These are phyloP conservation scores for Coleophora flavipennella DNA, from an alignment of 2,888 invertebrate genomes.

Conservation along the genomic window DNA sequence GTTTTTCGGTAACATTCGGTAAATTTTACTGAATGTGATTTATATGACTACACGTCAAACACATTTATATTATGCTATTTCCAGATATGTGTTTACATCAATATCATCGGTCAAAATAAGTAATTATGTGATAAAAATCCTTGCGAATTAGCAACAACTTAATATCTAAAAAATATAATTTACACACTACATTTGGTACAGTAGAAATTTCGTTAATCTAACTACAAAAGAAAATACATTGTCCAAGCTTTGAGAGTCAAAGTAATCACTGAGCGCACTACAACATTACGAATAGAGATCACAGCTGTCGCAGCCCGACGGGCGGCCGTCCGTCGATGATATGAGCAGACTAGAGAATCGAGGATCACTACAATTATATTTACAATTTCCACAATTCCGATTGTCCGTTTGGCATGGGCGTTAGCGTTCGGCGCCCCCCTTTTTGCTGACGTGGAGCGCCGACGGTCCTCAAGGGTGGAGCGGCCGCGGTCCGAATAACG, in stretches of 20 bases:
- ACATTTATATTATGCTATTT: too few species aligned
- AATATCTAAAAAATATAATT: constrained; percentile 48
- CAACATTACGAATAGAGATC: constrained; percentile 67
- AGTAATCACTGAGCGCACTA: constrained; percentile 51
- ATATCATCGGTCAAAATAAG: too few species aligned
- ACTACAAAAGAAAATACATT: constrained; percentile 56
- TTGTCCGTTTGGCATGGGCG: constrained; percentile 62
- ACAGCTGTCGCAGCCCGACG: constrained; percentile 61
- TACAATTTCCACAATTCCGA: constrained; percentile 57
- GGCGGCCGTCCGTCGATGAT: constrained; percentile 58
- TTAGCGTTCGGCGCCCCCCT: constrained; percentile 69
- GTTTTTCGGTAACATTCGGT: too few species aligned
- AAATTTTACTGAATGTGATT: too few species aligned
- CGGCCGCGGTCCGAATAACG: constrained; percentile 85
- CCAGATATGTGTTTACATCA: too few species aligned
- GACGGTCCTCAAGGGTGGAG: constrained; percentile 81
- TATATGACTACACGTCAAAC: too few species aligned
- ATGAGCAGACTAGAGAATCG: constrained; percentile 61
- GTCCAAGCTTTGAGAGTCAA: constrained; percentile 34
- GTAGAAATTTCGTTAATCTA: constrained; percentile 65
- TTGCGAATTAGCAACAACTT: constrained; percentile 64
- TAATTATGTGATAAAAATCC: constrained; percentile 45
- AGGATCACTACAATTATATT: constrained; percentile 54
- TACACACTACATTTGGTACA: constrained; percentile 70
- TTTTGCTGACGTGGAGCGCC: constrained; percentile 81